Base-by-base conservation (phyloP, 1,140 invertebrate species). In the Drosophila pseudoobscura region DNA sequence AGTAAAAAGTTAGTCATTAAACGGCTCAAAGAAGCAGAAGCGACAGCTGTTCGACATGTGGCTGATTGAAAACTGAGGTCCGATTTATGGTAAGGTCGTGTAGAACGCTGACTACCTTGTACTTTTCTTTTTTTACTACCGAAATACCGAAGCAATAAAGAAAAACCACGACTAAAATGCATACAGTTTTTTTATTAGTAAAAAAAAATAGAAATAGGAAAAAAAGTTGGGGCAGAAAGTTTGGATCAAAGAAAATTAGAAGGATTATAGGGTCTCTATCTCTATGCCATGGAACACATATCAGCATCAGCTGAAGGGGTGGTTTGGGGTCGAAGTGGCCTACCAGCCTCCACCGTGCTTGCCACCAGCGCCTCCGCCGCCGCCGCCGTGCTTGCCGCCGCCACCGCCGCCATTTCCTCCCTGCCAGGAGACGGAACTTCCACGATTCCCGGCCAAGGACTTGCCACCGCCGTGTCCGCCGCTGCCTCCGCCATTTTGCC, bases 361-460 rank as follows among this genome's bases (percentile, higher is more conserved):
- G 24, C 24, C 24, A 3, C 62, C 46, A 5, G 24, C 4, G 26
- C 75, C 58, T 9, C 60, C 56, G 3, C 50, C 61, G 3, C 68
- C 46, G 26, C 75, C 75, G 29, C 76, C 76, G 35, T 80, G 72
- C 35, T 75, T 71, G 29, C 84, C 83, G 2, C 62, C 46, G 26
- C 75, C 58, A 9, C 60, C 52, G 6, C 50, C 61, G 3, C 68
- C 46, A 26, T 56, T 69, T 11, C 51, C 52, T 6, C 66, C 64
- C 44, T 69, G 66, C 65, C 78, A 80, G 71, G 77, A 80, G 0
- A 80, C 46, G 9, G 77, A 65, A 47, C 64, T 75, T 47, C 77
- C 77, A 9, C 77, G 77, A 31, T 80, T 80, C 26, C 77, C 77
- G 50, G 77, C 77, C 47, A 80, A 26, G 20, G 77, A 80, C 15